Conservation (phyloP, 2,113 vertebrate genomes). For the Seriola quinqueradiata region DNA sequence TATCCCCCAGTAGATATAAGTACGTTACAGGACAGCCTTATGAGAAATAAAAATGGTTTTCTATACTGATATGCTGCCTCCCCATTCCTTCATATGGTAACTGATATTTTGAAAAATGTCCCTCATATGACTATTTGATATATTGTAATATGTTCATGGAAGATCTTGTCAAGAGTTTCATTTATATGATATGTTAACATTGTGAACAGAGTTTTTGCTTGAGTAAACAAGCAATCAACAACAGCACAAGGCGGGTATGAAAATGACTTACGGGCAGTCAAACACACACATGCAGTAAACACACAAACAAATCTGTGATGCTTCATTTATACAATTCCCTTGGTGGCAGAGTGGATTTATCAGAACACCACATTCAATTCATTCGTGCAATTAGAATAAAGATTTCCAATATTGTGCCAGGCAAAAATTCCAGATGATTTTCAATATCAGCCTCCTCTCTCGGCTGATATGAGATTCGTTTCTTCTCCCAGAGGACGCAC, state of each 20-base stretch:
- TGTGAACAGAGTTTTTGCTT: constrained; percentile 65
- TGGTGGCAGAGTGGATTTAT: constrained; percentile 72
- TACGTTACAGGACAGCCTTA: constrained; percentile 81
- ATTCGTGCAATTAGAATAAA: constrained; percentile 83
- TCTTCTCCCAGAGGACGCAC: constrained; percentile 69
- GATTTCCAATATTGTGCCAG: constrained; percentile 76
- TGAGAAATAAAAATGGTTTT: constrained; percentile 85
- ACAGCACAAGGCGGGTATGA: constrained; percentile 50
- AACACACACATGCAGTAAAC: constrained; percentile 45
- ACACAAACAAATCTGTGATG: constrained; percentile 67
- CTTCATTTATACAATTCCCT: constrained; percentile 80
- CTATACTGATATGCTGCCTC: constrained; percentile 79
- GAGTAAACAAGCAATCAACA: constrained; percentile 77
- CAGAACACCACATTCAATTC: constrained; percentile 76
- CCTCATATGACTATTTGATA: constrained; percentile 59
- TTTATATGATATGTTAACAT: constrained; percentile 71
- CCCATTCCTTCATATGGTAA: constrained; percentile 62
- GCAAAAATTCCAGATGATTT: constrained; percentile 79
- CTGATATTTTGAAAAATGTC: constrained; percentile 62
- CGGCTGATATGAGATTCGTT: constrained; percentile 68
- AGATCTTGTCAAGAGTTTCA: constrained; percentile 66
- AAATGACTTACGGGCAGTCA: constrained; percentile 69
- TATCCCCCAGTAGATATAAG: constrained; percentile 80
- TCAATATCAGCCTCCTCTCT: constrained; percentile 74
- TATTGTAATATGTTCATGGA: constrained; percentile 61